phyloP scores from a whole-genome alignment of 2,113 vertebrate genomes.

The Manacus vitellinus region DNA sequence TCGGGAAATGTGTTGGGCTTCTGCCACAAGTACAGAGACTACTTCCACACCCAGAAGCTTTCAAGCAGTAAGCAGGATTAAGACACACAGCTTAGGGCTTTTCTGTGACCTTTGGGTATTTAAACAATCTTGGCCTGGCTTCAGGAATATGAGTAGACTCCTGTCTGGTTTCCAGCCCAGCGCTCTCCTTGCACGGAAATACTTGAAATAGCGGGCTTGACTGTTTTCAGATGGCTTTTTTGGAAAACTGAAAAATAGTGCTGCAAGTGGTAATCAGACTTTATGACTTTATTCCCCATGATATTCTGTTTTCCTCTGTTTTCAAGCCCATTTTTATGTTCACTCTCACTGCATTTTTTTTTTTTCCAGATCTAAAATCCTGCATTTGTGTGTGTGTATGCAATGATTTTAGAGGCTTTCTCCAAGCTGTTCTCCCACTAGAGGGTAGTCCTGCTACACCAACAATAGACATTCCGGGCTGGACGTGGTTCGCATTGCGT shows the following conservation, averaged over 20 bases:
- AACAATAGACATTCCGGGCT: neutral
- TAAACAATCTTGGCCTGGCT: constrained; percentile 18
- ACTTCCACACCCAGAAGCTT: constrained; percentile 41
- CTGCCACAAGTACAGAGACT: constrained; percentile 23
- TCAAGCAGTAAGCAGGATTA: constrained; percentile 35
- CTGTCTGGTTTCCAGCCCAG: neutral
- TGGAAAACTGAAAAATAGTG: neutral
- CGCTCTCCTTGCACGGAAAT: fast-evolving
- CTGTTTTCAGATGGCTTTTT: neutral
- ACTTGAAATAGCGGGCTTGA: neutral
- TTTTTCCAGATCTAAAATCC: neutral
- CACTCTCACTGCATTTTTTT: neutral
- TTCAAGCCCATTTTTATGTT: neutral
- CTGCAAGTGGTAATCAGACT: neutral
- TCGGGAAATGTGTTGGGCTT: constrained; percentile 29
- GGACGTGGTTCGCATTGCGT: neutral
- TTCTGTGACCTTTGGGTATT: constrained; percentile 50
- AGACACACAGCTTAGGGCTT: constrained; percentile 12
- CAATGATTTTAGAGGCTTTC: neutral
- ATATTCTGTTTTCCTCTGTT: neutral
- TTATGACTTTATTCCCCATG: neutral
- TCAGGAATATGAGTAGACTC: neutral
- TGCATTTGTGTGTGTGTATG: neutral
- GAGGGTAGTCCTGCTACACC: constrained; percentile 56
- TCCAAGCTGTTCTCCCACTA: constrained; percentile 29